Evolutionary conservation across 2,797 vertebrate species (phyloP).

Genomic region (Neopelma chrysocephalum): DNA sequence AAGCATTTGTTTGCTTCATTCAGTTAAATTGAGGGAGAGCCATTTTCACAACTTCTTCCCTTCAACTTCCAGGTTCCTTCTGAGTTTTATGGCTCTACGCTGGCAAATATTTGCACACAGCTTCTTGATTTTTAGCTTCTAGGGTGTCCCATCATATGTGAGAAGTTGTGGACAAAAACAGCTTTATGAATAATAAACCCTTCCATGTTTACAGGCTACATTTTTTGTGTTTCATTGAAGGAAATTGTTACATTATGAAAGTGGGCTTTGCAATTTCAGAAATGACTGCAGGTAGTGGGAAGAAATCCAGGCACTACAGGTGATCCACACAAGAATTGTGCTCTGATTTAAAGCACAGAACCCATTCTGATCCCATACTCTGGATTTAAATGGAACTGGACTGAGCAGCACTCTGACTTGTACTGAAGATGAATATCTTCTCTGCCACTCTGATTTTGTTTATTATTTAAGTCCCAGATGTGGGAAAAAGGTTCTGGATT

Average conservation of each 20-base stretch:
- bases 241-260: not conserved
- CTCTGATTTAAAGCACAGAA: not conserved
- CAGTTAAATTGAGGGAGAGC: not conserved
- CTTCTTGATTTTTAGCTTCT: not conserved
- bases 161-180: not conserved
- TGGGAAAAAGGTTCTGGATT: not conserved
- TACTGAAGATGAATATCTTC: not conserved
- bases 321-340: not conserved
- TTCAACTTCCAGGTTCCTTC: not conserved
- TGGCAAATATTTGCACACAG: not conserved
- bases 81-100: not conserved
- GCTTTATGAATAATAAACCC: not conserved
- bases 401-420: not conserved
- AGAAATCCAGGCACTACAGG: not conserved
- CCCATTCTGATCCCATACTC: not conserved
- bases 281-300: not conserved
- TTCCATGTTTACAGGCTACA: not conserved
- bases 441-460: not conserved
- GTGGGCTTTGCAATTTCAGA: rapidly evolving
- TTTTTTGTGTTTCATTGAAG: not conserved
- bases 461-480: not conserved
- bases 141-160: not conserved
- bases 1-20: slow-evolving; percentile 18
- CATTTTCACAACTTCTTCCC: not conserved
- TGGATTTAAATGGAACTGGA: not conserved